Percentiles rank a stretch among this genome's conserved stretches.
Evolutionary conservation across 2,113 vertebrate species (phyloP).

Genomic region (Callospermophilus lateralis): DNA sequence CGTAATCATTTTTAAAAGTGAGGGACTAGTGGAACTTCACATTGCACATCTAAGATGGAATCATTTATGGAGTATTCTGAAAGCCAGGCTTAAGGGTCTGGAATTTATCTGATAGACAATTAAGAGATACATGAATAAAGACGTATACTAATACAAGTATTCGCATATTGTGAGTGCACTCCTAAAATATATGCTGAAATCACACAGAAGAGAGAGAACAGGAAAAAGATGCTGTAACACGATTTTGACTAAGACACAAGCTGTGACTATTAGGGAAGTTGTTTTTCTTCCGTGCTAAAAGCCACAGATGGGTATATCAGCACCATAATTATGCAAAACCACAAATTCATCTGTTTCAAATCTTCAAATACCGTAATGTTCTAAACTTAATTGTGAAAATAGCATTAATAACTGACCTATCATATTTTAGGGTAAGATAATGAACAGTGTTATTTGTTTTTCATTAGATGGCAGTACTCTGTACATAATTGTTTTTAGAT

Average conservation of each 20-base stretch:
- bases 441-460: constrained; percentile 28
- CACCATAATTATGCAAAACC: constrained; percentile 43
- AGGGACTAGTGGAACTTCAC: neutral
- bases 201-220: constrained; percentile 60
- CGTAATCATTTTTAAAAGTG: neutral
- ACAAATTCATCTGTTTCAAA: constrained; percentile 63
- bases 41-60: neutral
- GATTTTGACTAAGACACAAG: constrained; percentile 75
- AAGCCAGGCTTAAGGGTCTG: neutral
- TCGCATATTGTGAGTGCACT: constrained; percentile 55
- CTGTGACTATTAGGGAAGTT: constrained; percentile 71
- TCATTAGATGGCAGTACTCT: neutral
- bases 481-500: constrained; percentile 32
- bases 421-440: constrained; percentile 45
- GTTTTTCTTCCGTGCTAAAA: constrained; percentile 69
- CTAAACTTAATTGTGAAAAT: constrained; percentile 60
- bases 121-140: neutral
- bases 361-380: constrained; percentile 47
- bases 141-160: constrained; percentile 31
- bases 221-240: constrained; percentile 57
- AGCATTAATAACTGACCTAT: constrained; percentile 53
- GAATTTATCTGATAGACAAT: neutral
- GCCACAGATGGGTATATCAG: constrained; percentile 69
- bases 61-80: neutral
- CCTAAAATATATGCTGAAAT: constrained; percentile 68